Percentiles rank a stretch among this genome's conserved stretches.
phyloP scores from a whole-genome alignment of 2,113 vertebrate species.

The Bubo bubo region DNA sequence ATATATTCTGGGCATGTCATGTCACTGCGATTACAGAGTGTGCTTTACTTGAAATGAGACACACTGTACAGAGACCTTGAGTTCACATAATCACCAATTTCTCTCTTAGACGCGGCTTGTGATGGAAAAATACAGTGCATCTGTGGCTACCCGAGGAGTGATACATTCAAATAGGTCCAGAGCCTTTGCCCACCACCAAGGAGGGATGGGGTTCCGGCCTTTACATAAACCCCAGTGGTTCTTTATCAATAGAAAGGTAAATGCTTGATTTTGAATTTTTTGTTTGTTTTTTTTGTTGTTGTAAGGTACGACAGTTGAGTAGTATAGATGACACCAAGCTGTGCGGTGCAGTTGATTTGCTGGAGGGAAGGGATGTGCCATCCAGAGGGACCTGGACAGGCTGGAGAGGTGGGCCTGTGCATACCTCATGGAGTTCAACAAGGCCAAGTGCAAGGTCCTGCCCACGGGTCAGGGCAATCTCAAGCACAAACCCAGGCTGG shows the following conservation, averaged over 20 bases:
- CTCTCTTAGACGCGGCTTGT: constrained; percentile 76
- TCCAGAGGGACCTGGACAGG: too few species aligned
- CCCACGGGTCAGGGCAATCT: too few species aligned
- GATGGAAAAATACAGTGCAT: constrained; percentile 85
- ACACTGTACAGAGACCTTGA: neutral
- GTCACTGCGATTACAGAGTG: neutral
- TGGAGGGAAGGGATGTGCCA: too few species aligned
- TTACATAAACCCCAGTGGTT: constrained; percentile 96
- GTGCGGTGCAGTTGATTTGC: too few species aligned
- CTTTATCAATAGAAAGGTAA: constrained; percentile 89
- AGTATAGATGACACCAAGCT: too few species aligned
- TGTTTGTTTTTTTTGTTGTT: neutral
- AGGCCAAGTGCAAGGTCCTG: too few species aligned
- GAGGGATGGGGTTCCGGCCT: constrained; percentile 86
- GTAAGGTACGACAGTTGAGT: rapidly evolving
- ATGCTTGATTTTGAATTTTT: too few species aligned
- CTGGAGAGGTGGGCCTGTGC: too few species aligned
- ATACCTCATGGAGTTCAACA: too few species aligned
- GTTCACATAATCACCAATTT: neutral
- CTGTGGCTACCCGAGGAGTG: constrained; percentile 89
- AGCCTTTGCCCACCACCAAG: constrained; percentile 79
- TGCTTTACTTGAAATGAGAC: neutral
- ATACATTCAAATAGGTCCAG: constrained; percentile 88
- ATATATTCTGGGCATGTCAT: rapidly evolving
- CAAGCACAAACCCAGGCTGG: too few species aligned